Percentiles rank a stretch among this genome's conserved stretches.
Conservation (phyloP, 2,888 invertebrate genomes). For the Drosophila birchii region DNA sequence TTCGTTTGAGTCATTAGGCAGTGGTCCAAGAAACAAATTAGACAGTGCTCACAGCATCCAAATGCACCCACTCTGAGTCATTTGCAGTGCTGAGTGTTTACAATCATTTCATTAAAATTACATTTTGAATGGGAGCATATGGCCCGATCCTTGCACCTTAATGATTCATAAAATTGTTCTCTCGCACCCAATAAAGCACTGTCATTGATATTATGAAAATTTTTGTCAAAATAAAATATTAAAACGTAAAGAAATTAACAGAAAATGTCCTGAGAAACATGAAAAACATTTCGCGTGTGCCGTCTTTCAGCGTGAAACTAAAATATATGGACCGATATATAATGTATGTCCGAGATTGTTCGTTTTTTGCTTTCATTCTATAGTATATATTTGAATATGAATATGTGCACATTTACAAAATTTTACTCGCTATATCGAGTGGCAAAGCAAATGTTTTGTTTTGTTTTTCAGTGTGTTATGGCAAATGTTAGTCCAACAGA, state of each 20-base stretch:
- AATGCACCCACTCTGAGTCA: conserved; percentile 60
- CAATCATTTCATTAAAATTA: conserved; percentile 46
- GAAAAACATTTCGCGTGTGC: conserved; percentile 45
- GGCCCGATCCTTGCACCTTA: conserved; percentile 42
- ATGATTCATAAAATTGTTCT: conserved; percentile 69
- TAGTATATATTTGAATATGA: conserved; percentile 5
- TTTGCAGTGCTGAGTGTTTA: conserved; percentile 45
- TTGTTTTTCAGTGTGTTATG: conserved; percentile 9
- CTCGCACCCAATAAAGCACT: conserved; percentile 38
- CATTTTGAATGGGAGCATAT: conserved; percentile 30
- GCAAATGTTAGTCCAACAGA: conserved; percentile 27
- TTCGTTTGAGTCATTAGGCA: conserved; percentile 58
- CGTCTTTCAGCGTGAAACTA: conserved; percentile 34
- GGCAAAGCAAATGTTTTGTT: conserved; percentile 18
- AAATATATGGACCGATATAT: conserved; percentile 34
- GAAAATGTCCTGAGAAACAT: conserved; percentile 22
- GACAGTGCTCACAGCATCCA: conserved; percentile 58
- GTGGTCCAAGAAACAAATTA: conserved; percentile 45
- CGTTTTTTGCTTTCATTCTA: conserved; percentile 16
- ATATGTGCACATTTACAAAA: conserved; percentile 68
- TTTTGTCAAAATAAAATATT: conserved; percentile 35
- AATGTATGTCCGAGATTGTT: conserved; percentile 69
- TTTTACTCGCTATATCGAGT: conserved; percentile 39
- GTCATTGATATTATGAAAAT: conserved; percentile 47
- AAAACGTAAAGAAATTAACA: conserved; percentile 7